phyloP scores from a whole-genome alignment of 2,797 vertebrate species.

The Anabacerthia variegaticeps region DNA sequence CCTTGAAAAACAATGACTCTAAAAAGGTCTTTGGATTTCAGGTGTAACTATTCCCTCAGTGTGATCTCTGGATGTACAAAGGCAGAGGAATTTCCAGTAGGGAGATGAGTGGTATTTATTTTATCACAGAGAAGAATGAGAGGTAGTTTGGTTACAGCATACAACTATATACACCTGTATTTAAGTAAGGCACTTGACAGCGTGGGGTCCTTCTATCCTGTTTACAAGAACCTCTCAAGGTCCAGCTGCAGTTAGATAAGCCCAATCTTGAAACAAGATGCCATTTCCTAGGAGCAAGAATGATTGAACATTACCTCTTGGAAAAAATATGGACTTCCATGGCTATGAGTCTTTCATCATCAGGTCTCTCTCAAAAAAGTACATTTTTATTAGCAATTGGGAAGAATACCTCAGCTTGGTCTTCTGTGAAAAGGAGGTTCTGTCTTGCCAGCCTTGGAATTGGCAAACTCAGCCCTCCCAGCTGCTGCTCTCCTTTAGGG shows the following conservation, averaged over 20 bases:
- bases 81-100: not conserved
- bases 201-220: not conserved
- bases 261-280: not conserved
- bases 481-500: not conserved
- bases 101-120: not conserved
- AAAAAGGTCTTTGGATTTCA: not conserved
- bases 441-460: not conserved
- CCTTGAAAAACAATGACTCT: not conserved
- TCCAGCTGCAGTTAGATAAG: not conserved
- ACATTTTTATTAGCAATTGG: not conserved
- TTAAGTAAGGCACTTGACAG: not conserved
- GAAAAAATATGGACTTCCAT: not conserved
- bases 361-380: not conserved
- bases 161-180: not conserved
- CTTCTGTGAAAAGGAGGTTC: not conserved
- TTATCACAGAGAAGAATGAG: not conserved
- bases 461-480: not conserved
- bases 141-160: not conserved
- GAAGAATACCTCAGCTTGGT: not conserved
- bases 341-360: not conserved
- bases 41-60: not conserved
- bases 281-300: not conserved
- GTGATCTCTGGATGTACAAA: not conserved
- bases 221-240: conserved; percentile 8
- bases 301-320: not conserved